These are phyloP conservation scores for Drosophila demipolita DNA, from an alignment of 2,888 invertebrate species.

Conservation along the genomic window DNA sequence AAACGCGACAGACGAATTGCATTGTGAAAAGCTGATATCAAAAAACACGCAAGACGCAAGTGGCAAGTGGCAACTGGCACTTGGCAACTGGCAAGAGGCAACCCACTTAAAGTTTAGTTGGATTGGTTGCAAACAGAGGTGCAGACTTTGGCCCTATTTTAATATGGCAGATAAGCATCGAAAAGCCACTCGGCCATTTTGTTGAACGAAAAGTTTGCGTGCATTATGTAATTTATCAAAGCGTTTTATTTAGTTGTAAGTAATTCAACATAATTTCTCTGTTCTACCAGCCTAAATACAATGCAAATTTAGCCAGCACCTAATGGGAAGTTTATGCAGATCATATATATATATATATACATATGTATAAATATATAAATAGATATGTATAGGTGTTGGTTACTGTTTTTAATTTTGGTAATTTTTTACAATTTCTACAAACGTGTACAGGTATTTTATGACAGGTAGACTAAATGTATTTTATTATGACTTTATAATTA, in stretches of 20 bases:
- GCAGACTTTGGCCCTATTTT: slow-evolving; percentile 61
- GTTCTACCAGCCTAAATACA: slow-evolving; percentile 1
- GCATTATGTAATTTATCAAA: slow-evolving; percentile 75
- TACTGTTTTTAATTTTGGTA: background rate
- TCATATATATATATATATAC: background rate
- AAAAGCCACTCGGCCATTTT: slow-evolving; percentile 68
- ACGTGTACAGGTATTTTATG: background rate
- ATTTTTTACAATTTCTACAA: background rate
- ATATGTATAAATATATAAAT: background rate
- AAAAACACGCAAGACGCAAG: slow-evolving; percentile 58
- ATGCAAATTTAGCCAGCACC: slow-evolving; percentile 15
- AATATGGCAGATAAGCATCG: slow-evolving; percentile 67
- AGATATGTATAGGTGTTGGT: background rate
- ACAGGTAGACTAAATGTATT: background rate
- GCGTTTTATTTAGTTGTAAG: slow-evolving; percentile 77
- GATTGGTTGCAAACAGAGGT: slow-evolving; percentile 6
- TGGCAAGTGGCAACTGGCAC: background rate
- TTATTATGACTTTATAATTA: background rate
- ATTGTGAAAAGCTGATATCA: slow-evolving; percentile 54
- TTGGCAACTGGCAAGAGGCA: background rate
- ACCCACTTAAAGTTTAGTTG: slow-evolving; percentile 3
- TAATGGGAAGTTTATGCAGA: background rate
- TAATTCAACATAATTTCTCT: slow-evolving; percentile 65
- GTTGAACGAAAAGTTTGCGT: slow-evolving; percentile 68
- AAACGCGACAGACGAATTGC: slow-evolving; percentile 38